These are phyloP conservation scores for Chondrosia reniformis DNA, from an alignment of 37 sponge, comb jelly and placozoan species.

Conservation along the genomic window DNA sequence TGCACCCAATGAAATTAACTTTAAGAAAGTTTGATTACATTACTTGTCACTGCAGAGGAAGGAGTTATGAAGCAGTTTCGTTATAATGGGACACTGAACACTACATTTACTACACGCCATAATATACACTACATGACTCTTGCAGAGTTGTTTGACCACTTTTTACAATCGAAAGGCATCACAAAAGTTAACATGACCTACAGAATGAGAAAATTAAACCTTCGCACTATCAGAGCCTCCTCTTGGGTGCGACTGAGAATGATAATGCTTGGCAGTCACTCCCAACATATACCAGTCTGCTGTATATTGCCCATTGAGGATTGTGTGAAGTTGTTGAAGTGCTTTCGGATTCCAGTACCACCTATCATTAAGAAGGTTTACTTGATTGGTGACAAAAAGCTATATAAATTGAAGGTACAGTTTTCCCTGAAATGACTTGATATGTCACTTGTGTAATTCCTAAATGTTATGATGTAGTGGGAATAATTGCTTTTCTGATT, in stretches of 20 bases:
- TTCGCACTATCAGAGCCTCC: conserved; percentile 59
- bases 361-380: conserved; percentile 12
- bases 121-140: conserved; percentile 13
- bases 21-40: too few species aligned
- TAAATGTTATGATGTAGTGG: too few species aligned
- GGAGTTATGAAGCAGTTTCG: conserved; percentile 19
- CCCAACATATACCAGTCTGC: conserved; percentile 64
- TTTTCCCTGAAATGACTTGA: too few species aligned
- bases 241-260: conserved; percentile 46
- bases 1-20: background rate
- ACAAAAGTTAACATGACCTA: conserved; percentile 70
- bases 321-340: conserved; percentile 13
- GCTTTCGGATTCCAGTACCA: conserved; percentile 14
- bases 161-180: conserved; percentile 22
- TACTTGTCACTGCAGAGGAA: conserved; percentile 16
- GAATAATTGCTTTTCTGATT: too few species aligned
- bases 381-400: conserved; percentile 1
- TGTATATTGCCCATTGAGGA: conserved; percentile 38
- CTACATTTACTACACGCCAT: conserved; percentile 4
- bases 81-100: background rate
- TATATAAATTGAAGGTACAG: conserved; percentile 8
- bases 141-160: conserved; percentile 20
- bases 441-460: too few species aligned
- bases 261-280: conserved; percentile 52
- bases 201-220: conserved; percentile 65